Evolutionary conservation across 2,888 invertebrate species (phyloP), one percentile per base, ranked within the genome.

Genomic region (Standfussiana lucernea): DNA sequence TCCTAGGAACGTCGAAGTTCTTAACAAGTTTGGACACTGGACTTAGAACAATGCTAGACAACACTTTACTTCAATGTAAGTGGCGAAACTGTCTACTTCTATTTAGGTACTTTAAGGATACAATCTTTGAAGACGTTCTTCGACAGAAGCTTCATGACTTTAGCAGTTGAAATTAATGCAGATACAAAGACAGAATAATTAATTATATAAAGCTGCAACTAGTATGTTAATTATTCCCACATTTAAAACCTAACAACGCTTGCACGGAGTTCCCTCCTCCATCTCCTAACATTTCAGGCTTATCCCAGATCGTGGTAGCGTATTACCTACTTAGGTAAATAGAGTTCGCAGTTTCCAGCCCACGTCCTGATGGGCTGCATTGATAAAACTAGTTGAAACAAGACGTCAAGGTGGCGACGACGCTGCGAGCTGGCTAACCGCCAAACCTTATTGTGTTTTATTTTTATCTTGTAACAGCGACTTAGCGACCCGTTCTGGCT

Each of bases 381-480:
- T 83, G 90, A 89, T 91, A 91, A 90, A 87, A 89, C 84, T 84
- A 88, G 85, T 88, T 87, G 85, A 85, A 84, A 84, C 87, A 85
- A 86, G 80, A 83, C 80, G 75, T 86, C 83, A 84, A 84, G 80
- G 85, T 83, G 78, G 72, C 79, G 74, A 77, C 82, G 68, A 85
- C 82, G 73, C 37, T 66, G 69, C 75, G 65, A 62, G 72, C 81
- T 87, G 89, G 87, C 87, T 81, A 11, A 32, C 73, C 8, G 83
- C 89, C 89, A 87, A 88, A 79, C 64, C 53, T 66, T 82, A 86
- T 67, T 79, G 86, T 81, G 75, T 68, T 83, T 53, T 86, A 84
- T 86, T 88, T 88, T 82, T 86, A 84, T 86, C 85, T 78, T 59
- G 56, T 80, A 77, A 59, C 32, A 56, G 61, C 35, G 64, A 73